These are phyloP conservation scores for Druceiella hillmani DNA, from an alignment of 2,888 invertebrate species.

Conservation along the genomic window DNA sequence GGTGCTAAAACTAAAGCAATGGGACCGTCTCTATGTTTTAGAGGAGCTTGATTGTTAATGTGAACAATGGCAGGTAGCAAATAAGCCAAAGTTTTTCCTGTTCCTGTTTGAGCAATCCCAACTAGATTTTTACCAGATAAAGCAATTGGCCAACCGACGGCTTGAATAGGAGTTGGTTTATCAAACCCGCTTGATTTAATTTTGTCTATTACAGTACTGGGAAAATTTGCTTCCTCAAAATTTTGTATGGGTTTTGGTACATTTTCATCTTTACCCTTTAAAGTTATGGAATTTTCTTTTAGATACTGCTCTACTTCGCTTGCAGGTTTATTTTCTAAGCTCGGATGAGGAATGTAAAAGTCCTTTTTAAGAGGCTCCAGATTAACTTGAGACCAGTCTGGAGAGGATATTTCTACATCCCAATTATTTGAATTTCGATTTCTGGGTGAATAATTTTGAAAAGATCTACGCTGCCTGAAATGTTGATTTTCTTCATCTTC, in stretches of 20 bases:
- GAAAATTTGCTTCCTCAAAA: constrained; percentile 63
- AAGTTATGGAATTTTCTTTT: constrained; percentile 53
- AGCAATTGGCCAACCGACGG: constrained; percentile 67
- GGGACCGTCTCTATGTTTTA: constrained; percentile 66
- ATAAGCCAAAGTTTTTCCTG: constrained; percentile 61
- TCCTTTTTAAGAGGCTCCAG: too few species aligned
- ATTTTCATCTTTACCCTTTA: constrained; percentile 52
- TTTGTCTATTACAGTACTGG: constrained; percentile 52
- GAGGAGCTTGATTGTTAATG: constrained; percentile 61
- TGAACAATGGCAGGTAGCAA: constrained; percentile 67
- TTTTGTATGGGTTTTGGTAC: constrained; percentile 60
- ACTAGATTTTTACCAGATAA: constrained; percentile 64
- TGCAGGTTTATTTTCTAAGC: too few species aligned
- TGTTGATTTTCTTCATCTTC: too few species aligned
- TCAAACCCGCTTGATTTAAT: constrained; percentile 49
- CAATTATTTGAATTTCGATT: too few species aligned
- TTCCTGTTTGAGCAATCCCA: constrained; percentile 66
- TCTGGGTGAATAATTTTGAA: too few species aligned
- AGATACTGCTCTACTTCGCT: constrained; percentile 55
- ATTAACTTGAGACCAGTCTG: too few species aligned
- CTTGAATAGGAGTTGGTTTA: constrained; percentile 64
- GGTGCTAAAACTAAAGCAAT: constrained; percentile 65
- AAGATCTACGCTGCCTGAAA: too few species aligned
- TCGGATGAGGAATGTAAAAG: too few species aligned
- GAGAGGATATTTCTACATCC: too few species aligned